These are phyloP conservation scores for Apodemia mormo DNA, from an alignment of 2,888 invertebrate species.

Conservation along the genomic window DNA sequence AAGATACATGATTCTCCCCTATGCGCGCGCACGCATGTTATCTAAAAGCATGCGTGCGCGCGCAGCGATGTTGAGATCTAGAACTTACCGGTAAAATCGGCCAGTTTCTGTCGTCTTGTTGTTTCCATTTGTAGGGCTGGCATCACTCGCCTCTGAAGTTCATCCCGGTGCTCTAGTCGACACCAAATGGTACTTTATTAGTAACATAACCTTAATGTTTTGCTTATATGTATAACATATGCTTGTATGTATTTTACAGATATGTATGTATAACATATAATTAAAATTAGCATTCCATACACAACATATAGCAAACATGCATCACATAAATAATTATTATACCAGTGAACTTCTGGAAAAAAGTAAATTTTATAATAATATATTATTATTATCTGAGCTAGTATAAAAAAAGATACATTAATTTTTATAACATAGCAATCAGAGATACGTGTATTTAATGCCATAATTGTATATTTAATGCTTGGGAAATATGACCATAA, in stretches of 20 bases:
- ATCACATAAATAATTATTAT: neutral
- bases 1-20: conserved; percentile 83
- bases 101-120: conserved; percentile 35
- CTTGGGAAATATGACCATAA: too few relatives aligned
- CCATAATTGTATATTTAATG: too few relatives aligned
- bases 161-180: conserved; percentile 63
- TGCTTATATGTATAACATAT: neutral
- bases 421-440: too few relatives aligned
- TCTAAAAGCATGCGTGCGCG: conserved; percentile 61
- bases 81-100: conserved; percentile 71
- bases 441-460: too few relatives aligned
- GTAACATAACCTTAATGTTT: conserved; percentile 15
- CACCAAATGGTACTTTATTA: conserved; percentile 39
- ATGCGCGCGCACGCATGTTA: conserved; percentile 69
- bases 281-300: neutral
- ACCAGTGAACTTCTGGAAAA: neutral
- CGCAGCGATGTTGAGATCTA: conserved; percentile 82
- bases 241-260: too few relatives aligned
- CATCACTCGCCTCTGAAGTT: conserved; percentile 42
- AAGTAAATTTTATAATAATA: too few relatives aligned
- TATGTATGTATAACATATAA: neutral
- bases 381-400: too few relatives aligned
- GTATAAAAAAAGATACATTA: too few relatives aligned
- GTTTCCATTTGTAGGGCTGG: conserved; percentile 44
- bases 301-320: neutral